Conservation (phyloP, 2,113 vertebrate genomes). For the Saguinus imperator region DNA sequence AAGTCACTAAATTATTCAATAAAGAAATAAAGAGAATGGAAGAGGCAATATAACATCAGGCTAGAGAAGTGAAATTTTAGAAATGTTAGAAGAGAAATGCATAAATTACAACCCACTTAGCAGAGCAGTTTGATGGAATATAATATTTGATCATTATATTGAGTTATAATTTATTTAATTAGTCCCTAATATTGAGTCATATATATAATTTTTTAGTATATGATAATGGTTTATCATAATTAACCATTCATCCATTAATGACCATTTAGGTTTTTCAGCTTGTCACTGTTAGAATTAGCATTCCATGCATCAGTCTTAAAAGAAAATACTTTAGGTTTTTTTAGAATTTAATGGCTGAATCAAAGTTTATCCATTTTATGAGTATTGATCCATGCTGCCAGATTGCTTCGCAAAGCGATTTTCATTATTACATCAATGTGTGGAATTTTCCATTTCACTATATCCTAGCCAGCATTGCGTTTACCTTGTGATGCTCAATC, state of each 20-base stretch:
- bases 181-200: neutral
- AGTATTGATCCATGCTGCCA: neutral
- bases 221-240: neutral
- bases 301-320: neutral
- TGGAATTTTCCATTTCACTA: neutral
- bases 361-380: neutral
- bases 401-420: neutral
- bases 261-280: neutral
- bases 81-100: neutral
- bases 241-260: neutral
- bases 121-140: neutral
- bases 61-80: constrained; percentile 1
- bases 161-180: neutral
- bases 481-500: neutral
- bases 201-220: neutral
- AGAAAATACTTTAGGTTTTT: neutral
- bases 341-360: neutral
- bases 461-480: neutral
- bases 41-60: neutral
- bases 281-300: neutral
- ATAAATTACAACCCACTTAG: neutral
- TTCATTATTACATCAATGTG: neutral
- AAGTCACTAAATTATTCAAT: neutral
- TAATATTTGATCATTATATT: neutral
- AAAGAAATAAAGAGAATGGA: neutral